A percentile compares a stretch with the other conserved stretches of the same genome.
These are phyloP conservation scores for Phycodurus eques DNA, from an alignment of 2,113 vertebrate species.

Conservation along the genomic window DNA sequence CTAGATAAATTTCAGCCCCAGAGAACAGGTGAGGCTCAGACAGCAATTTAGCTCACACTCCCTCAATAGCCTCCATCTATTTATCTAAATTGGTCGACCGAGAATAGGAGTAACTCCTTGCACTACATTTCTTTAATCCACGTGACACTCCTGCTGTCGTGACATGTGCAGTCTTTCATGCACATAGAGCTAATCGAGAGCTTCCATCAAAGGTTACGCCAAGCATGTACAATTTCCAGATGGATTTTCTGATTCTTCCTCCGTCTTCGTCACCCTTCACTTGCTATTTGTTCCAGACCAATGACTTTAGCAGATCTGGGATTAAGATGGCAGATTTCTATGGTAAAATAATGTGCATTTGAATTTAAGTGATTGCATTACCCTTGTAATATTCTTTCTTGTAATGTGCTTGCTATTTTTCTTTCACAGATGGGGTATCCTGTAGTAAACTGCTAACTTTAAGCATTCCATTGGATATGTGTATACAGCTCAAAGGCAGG, in stretches of 20 bases:
- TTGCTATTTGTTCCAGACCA: slow-evolving; percentile 60
- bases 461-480: slow-evolving; percentile 3
- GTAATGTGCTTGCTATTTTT: slow-evolving; percentile 15
- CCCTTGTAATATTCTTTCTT: neutral
- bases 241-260: slow-evolving; percentile 49
- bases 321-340: slow-evolving; percentile 60
- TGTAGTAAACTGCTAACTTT: slow-evolving; percentile 49
- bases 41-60: slow-evolving; percentile 35
- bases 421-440: slow-evolving; percentile 40
- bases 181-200: slow-evolving; percentile 34
- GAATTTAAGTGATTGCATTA: slow-evolving; percentile 51
- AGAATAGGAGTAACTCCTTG: slow-evolving; percentile 28
- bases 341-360: slow-evolving; percentile 52
- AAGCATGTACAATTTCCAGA: slow-evolving; percentile 40
- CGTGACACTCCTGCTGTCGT: slow-evolving; percentile 38
- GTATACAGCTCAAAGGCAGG: slow-evolving; percentile 35
- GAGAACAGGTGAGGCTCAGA: slow-evolving; percentile 53
- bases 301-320: slow-evolving; percentile 57
- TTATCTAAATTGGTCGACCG: slow-evolving; percentile 5
- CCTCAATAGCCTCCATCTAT: slow-evolving; percentile 26
- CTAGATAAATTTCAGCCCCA: slow-evolving; percentile 47
- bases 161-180: slow-evolving; percentile 21
- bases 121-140: slow-evolving; percentile 39
- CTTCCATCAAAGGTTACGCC: slow-evolving; percentile 41
- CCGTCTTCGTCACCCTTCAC: slow-evolving; percentile 53